Evolutionary conservation across 35 echinoderm and acorn worm genomes (phyloP).

Genomic region (Ptychodera flava): DNA sequence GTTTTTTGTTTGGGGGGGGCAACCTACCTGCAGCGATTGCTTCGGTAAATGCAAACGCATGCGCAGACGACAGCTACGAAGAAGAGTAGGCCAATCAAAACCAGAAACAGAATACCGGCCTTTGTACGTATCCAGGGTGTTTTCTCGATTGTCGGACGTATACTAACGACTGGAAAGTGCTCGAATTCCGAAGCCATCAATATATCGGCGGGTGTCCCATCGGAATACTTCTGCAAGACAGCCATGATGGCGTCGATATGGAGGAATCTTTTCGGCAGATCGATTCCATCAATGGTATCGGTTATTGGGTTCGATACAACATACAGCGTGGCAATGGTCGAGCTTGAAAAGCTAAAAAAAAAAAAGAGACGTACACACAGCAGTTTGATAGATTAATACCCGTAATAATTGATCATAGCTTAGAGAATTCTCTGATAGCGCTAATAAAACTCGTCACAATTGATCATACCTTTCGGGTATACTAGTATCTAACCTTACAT

Average conservation of each 20-base stretch:
- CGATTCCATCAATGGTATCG: not conserved
- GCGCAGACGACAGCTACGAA: not conserved
- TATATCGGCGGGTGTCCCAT: not conserved
- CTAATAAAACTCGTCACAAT: no score
- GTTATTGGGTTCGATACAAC: not conserved
- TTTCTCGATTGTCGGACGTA: not conserved
- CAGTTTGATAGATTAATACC: no score
- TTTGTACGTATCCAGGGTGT: not conserved
- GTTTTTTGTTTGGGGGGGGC: no score
- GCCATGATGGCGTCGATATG: not conserved
- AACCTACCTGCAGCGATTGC: no score
- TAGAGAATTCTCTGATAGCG: no score
- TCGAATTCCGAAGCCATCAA: not conserved
- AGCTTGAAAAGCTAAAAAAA: no score
- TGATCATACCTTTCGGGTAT: no score
- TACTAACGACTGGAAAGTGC: not conserved
- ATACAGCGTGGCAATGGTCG: not conserved
- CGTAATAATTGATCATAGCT: no score
- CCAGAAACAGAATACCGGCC: not conserved
- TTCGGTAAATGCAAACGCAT: not conserved
- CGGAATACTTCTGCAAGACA: not conserved
- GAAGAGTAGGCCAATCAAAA: not conserved
- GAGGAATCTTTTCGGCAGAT: not conserved
- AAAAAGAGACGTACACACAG: no score
- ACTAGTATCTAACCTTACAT: no score